Base-by-base conservation (phyloP, 2,113 vertebrate genomes). In the Panthera leo region DNA sequence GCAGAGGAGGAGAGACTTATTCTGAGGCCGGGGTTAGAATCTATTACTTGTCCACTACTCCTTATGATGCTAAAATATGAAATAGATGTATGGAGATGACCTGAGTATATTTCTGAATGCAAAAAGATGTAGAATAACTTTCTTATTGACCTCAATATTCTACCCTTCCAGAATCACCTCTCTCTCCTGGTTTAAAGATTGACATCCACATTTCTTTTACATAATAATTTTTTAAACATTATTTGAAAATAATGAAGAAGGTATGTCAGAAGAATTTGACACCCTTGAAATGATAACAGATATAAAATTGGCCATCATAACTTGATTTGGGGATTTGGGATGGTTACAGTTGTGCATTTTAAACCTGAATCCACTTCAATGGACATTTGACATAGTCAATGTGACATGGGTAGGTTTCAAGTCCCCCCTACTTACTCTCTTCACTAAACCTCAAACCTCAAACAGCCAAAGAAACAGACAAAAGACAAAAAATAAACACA, bases 181-280 rank as follows among this genome's bases (percentile, higher is more conserved):
- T 65, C 76, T 70, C 95, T 76, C 93, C 83, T 96, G 70, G 71
- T 19, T 85, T 95, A 63, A 71, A 97, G 93, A 96, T 76, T 92
- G 79, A 78, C 4, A 71, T 8, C 18, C 19, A 16, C 31, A 11
- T 39, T 68, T 63, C 45, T 95, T 79, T 71, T n/a, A 36, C 1
- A 7, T 45, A 61, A 31, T 39, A n/a, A 31, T 65, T 39, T 36
- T 73, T 94, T 89, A 68, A 36, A 48, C 1, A 27, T 27, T 36
- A 63, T 51, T 42, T 12, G 91, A 89, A 61, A 96, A 51, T 51
- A 91, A 88, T 71, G 63, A 48, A 94, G 63, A 48, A 94, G 23
- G 31, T 27, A 87, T 2, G 42, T 73, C 9, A 85, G 84, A 27
- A 94, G 31, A 92, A 70, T 29, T 0, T 42, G 51, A 84, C 48